Evolutionary conservation across 2,113 vertebrate species (phyloP).

Genomic region (Romanogobio albipinnatus): DNA sequence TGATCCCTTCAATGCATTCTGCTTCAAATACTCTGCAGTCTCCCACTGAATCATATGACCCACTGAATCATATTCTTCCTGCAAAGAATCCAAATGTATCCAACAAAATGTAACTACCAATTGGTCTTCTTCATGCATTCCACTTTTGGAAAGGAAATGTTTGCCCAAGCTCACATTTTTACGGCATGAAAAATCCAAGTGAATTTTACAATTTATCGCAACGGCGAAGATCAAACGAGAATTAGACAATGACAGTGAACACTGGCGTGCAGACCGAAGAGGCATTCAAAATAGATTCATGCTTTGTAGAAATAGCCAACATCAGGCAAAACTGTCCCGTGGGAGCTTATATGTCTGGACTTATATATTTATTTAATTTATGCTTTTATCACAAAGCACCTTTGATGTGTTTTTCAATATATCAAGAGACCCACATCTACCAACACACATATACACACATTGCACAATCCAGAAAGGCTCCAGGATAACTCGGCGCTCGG

Average conservation of each 20-base stretch:
- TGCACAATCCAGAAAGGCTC: conserved; percentile 9
- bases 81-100: neutral
- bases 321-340: conserved; percentile 30
- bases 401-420: conserved; percentile 40
- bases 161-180: neutral
- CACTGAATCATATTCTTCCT: neutral
- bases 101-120: neutral
- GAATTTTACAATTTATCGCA: conserved; percentile 18
- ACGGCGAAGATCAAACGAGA: conserved; percentile 10
- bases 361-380: conserved; percentile 11
- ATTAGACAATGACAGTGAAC: neutral
- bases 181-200: neutral
- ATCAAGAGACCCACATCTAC: conserved; percentile 30
- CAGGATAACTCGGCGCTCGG: neutral
- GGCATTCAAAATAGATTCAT: conserved; percentile 38
- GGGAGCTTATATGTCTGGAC: conserved; percentile 6
- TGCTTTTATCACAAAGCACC: conserved; percentile 42
- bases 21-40: neutral
- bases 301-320: conserved; percentile 38
- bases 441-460: conserved; percentile 15
- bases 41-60: conserved; percentile 11
- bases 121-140: neutral
- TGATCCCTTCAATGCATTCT: conserved; percentile 3
- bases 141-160: neutral
- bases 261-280: conserved; percentile 12